Evolutionary conservation across 2,113 vertebrate genomes (phyloP), one percentile per base, ranked within the genome.

Genomic region (Lipotes vexillifer): DNA sequence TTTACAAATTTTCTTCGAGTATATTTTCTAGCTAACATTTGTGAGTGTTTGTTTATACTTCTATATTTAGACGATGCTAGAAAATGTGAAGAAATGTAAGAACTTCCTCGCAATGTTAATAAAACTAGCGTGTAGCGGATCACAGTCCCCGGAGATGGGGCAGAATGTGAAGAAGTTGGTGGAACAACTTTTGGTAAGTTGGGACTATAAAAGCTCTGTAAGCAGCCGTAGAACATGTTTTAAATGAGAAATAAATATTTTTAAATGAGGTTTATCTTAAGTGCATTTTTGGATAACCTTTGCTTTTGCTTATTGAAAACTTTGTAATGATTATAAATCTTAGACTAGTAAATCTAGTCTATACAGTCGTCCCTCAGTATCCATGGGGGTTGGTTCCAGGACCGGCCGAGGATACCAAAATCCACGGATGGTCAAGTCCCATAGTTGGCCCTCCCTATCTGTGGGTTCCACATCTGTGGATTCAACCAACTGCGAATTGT

Each of bases 21-120:
- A 29, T 96, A 1, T 96, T 86, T 97, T 96, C 97, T 71, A 38
- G 33, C 68, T 77, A 63, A 94, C 49, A 52, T 77, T 97, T 97
- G 66, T 96, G 97, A 97, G 93, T 41, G 61, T 95, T 92, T 97
- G 75, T 93, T 97, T 98, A 44, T 96, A 91, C 98, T 97, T 98
- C 46, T 15, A 0, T 5, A 78, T 0, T 72, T 94, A 99, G 99
- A 98, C 99, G 75, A 99, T 99, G 63, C 92, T 99, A 96, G 99
- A 99, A 98, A 99, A 99, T 97, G 99, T 99, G 96, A 99, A 99
- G 98, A 99, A 99, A 98, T 99, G 99, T 98, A 99, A 99, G 98
- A 99, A 99, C 98, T 99, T 99, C 96, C 99, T 99, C 96, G 99
- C 99, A 93, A 99, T 99, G 0, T 98, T 99, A 97, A 99, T 99